These are phyloP conservation scores for Paraescarpia echinospica DNA, from an alignment of 1,140 invertebrate species.

Conservation along the genomic window DNA sequence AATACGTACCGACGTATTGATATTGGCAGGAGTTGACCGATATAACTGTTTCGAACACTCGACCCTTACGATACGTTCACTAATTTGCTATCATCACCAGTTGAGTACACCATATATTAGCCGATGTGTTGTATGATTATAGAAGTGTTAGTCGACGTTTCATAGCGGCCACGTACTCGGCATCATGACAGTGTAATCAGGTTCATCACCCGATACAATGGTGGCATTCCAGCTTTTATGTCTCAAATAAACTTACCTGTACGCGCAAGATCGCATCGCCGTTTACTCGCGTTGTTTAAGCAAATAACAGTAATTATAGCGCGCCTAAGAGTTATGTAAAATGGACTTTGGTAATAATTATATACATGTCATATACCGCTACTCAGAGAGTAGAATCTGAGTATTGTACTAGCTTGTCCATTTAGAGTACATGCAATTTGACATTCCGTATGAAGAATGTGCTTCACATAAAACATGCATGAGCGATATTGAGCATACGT, in stretches of 20 bases:
- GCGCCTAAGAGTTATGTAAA: background rate
- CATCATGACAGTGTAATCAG: background rate
- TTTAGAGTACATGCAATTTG: background rate
- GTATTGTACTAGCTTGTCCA: background rate
- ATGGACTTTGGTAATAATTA: background rate
- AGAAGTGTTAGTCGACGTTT: background rate
- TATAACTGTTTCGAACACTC: background rate
- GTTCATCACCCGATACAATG: background rate
- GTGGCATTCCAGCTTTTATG: background rate
- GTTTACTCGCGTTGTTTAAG: background rate
- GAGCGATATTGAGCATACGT: too few species aligned
- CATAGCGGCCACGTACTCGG: background rate
- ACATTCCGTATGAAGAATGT: background rate
- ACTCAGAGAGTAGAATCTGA: background rate
- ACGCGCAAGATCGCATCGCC: background rate
- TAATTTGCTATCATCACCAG: background rate
- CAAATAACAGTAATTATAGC: background rate
- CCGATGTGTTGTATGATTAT: background rate
- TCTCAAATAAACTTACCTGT: background rate
- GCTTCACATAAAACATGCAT: background rate
- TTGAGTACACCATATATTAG: background rate
- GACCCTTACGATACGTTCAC: background rate
- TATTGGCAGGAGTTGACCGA: background rate
- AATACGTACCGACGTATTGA: background rate
- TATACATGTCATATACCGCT: background rate